These are phyloP conservation scores for Porites australiensis DNA, from an alignment of 64 coral and sea anemone species.

Conservation along the genomic window DNA sequence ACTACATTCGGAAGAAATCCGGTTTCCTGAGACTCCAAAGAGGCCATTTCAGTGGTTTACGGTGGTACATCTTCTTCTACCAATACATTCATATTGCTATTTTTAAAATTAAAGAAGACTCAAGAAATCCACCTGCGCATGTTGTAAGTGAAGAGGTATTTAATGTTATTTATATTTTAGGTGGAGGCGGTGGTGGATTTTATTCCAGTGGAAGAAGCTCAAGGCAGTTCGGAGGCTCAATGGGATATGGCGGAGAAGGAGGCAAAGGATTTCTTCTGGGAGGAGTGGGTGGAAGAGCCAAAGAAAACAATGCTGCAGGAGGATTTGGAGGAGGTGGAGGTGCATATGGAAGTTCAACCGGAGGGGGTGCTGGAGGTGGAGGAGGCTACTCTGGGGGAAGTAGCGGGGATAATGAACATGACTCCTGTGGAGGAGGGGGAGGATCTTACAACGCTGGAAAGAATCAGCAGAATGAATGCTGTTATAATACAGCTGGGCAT, in stretches of 20 bases:
- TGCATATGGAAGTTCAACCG: not conserved
- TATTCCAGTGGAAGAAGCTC: slow-evolving; percentile 22
- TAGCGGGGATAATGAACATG: not conserved
- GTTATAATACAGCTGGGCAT: slow-evolving; percentile 26
- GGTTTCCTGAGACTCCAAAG: too few relatives aligned
- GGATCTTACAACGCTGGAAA: slow-evolving; percentile 44
- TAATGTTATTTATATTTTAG: not conserved
- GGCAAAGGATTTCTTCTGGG: slow-evolving; percentile 50
- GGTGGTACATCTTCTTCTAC: too few relatives aligned
- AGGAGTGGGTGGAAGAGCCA: slow-evolving; percentile 31
- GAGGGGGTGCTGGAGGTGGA: slow-evolving; percentile 34
- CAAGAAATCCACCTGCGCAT: not conserved
- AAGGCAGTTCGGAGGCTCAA: not conserved
- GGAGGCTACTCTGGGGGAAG: slow-evolving; percentile 53
- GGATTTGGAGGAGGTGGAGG: slow-evolving; percentile 55
- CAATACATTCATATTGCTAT: too few relatives aligned
- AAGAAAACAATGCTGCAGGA: not conserved
- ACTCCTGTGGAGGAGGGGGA: slow-evolving; percentile 44
- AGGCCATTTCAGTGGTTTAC: too few relatives aligned
- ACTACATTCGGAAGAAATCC: too few relatives aligned
- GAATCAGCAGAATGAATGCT: slow-evolving; percentile 12
- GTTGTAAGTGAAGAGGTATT: not conserved
- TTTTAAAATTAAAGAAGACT: too few relatives aligned
- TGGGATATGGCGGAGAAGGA: slow-evolving; percentile 25
- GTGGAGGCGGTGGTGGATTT: slow-evolving; percentile 50